Conservation (phyloP, 2,888 invertebrate genomes). For the Diogma glabrata region DNA sequence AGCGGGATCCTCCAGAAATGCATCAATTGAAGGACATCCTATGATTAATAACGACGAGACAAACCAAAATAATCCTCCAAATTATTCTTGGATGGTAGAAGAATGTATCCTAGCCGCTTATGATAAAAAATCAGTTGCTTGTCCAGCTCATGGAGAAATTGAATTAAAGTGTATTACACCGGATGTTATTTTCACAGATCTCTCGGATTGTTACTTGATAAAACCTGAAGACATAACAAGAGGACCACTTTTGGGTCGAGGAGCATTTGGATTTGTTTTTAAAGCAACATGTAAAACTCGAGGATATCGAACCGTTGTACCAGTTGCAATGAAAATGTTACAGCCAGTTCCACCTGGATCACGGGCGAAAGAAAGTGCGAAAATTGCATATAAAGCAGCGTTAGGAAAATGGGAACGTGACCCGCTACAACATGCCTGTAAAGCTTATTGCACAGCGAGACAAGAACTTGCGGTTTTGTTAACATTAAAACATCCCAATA, state of each 20-base stretch:
- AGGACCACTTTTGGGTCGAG: slow-evolving; percentile 74
- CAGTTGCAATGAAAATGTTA: slow-evolving; percentile 90
- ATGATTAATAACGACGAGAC: slow-evolving; percentile 33
- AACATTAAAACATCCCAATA: slow-evolving; percentile 78
- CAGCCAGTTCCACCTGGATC: slow-evolving; percentile 81
- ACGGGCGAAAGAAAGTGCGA: slow-evolving; percentile 35
- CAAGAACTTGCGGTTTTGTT: slow-evolving; percentile 85
- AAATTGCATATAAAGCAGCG: slow-evolving; percentile 47
- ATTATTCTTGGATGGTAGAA: slow-evolving; percentile 85
- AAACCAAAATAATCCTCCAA: slow-evolving; percentile 35
- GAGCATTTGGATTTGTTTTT: slow-evolving; percentile 96
- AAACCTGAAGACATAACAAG: slow-evolving; percentile 70
- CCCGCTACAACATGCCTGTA: slow-evolving; percentile 82
- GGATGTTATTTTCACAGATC: slow-evolving; percentile 82
- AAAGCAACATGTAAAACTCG: slow-evolving; percentile 58
- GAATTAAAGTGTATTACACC: slow-evolving; percentile 76
- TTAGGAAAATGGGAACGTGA: slow-evolving; percentile 88
- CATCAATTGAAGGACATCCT: slow-evolving; percentile 69
- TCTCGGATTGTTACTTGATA: slow-evolving; percentile 70
- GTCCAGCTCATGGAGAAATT: slow-evolving; percentile 69
- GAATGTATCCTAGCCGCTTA: slow-evolving; percentile 88
- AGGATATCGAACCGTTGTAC: slow-evolving; percentile 43
- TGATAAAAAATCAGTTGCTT: slow-evolving; percentile 55
- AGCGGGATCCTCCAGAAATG: slow-evolving; percentile 66
- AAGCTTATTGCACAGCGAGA: slow-evolving; percentile 91